Evolutionary conservation across 2,113 vertebrate genomes (phyloP).

Genomic region (Cyprinus carpio): DNA sequence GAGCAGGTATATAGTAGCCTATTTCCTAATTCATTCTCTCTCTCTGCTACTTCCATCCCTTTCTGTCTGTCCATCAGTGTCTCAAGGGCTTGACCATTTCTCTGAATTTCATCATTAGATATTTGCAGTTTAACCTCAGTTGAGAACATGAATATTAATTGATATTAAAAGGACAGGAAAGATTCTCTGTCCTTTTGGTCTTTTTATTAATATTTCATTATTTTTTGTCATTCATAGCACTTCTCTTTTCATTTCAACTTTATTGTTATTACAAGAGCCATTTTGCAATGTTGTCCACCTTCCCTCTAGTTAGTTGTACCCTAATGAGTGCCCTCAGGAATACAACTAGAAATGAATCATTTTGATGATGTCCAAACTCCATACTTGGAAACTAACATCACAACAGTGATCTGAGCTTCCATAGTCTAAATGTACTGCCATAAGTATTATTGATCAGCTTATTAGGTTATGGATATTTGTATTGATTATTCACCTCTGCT

Average conservation of each 20-base stretch:
- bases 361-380: background rate
- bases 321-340: background rate
- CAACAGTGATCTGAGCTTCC: too few relatives aligned
- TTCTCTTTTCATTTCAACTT: background rate
- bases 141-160: background rate
- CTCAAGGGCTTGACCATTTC: background rate
- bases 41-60: background rate
- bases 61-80: conserved; percentile 1
- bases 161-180: background rate
- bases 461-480: conserved; percentile 13
- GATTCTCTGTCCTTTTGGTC: background rate
- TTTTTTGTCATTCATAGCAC: background rate
- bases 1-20: background rate
- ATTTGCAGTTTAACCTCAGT: background rate
- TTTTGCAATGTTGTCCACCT: background rate
- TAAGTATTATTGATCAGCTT: background rate
- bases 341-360: background rate
- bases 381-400: background rate
- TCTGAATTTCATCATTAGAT: conserved; percentile 29
- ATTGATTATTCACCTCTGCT: background rate
- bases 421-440: too few relatives aligned
- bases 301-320: background rate
- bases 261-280: background rate
- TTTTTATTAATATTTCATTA: background rate
- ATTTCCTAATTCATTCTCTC: background rate